These are phyloP conservation scores for Centropus unirufus DNA, from an alignment of 2,113 vertebrate genomes.

Conservation along the genomic window DNA sequence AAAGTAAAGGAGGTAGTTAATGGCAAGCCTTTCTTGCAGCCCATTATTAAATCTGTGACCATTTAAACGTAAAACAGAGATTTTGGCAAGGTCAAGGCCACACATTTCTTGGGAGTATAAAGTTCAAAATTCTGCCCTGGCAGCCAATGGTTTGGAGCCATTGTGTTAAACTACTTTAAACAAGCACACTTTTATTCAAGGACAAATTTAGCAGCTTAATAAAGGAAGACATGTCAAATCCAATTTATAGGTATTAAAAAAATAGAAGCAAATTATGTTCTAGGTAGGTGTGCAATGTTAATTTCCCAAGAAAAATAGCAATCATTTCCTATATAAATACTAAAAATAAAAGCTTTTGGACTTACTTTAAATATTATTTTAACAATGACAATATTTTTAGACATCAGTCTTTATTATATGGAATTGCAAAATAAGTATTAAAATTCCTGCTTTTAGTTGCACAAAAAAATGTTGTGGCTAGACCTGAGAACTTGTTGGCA, in stretches of 20 bases:
- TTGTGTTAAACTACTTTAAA: constrained; percentile 30
- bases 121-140: constrained; percentile 56
- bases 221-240: constrained; percentile 59
- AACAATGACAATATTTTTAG: constrained; percentile 45
- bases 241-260: constrained; percentile 43
- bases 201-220: constrained; percentile 61
- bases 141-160: constrained; percentile 37
- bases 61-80: constrained; percentile 67
- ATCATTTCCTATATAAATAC: constrained; percentile 26
- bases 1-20: constrained; percentile 68
- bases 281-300: constrained; percentile 8
- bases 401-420: constrained; percentile 20
- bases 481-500: not conserved
- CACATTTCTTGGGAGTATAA: constrained; percentile 52
- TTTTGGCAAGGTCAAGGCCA: constrained; percentile 65
- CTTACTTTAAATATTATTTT: constrained; percentile 41
- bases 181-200: constrained; percentile 24
- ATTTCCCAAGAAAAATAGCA: constrained; percentile 56
- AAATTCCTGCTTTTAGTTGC: constrained; percentile 3
- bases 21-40: constrained; percentile 45
- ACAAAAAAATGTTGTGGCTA: not conserved
- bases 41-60: constrained; percentile 70
- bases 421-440: not conserved
- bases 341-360: constrained; percentile 42
- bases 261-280: constrained; percentile 29